Base-by-base conservation (phyloP, 2,888 invertebrate species). In the Portevinia maculata region DNA sequence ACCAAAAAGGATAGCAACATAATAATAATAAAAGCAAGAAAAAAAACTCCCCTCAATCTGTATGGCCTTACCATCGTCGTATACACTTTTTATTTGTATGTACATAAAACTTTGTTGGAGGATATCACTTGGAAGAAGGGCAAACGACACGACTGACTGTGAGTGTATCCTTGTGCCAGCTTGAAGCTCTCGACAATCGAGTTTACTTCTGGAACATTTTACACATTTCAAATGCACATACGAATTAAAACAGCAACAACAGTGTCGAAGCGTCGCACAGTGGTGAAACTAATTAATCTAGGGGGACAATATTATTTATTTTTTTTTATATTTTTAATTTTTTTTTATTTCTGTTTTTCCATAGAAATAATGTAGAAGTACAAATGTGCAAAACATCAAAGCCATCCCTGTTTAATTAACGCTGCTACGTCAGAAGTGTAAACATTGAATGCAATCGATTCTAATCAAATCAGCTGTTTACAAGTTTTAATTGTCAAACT, bases 151-250 rank as follows among this genome's bases (percentile, higher is more conserved):
- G 32, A 34, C 41, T 19, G 11, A 41, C 1, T 30, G 34, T 19
- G 17, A 44, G 0, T 21, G 70, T 83, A 78, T 65, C 81, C 81
- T 83, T 83, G 71, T 76, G 37, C 76, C 71, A 71, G 78, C 78
- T 78, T 59, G 57, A 37, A 65, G 70, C 76, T 71, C 76, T 83
- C 65, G 60, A 65, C 76, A 83, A 83, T 83, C 81, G 76, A 83
- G 81, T 76, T 71, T 76, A 62, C 71, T 78, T 76, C 65, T 55
- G 53, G 39, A 65, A 76, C 59, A 76, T 71, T 81, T 71, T 76
- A 71, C 81, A 76, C 64, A 53, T 81, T 75, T 48, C 28, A 50
- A 13, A 13, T 30, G 3, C 11, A 8, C 46, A 37, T 21, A 7
- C n/a, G 52, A 41, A 55, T 39, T 57, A 64, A 62, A 75, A 53